These are phyloP conservation scores for Acridotheres tristis DNA, from an alignment of 2,797 vertebrate genomes.

Conservation along the genomic window DNA sequence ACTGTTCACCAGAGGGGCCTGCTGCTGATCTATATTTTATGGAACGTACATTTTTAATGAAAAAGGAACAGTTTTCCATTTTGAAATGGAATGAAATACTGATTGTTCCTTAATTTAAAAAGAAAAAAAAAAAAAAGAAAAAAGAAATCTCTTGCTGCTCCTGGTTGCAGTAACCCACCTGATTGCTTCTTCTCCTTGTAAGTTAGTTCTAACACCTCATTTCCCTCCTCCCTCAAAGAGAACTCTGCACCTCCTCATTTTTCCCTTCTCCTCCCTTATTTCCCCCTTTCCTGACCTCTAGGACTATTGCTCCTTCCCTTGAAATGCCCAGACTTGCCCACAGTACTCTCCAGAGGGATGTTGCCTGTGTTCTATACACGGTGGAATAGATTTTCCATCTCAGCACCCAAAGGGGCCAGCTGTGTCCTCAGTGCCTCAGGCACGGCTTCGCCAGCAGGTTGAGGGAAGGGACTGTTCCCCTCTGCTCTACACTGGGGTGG, in stretches of 20 bases:
- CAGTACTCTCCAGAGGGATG: background rate
- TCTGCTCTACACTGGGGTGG: background rate
- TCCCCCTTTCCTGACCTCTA: rapidly evolving
- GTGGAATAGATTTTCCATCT: background rate
- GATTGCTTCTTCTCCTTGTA: background rate
- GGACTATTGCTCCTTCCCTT: background rate
- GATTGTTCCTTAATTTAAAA: slow-evolving; percentile 48
- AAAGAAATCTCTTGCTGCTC: background rate
- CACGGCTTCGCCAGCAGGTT: rapidly evolving
- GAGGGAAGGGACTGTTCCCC: too few species aligned
- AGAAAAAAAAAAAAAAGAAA: background rate
- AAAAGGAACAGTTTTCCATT: slow-evolving; percentile 55
- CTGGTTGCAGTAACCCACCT: background rate
- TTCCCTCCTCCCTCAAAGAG: background rate
- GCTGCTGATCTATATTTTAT: slow-evolving; percentile 77
- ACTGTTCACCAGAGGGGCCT: slow-evolving; percentile 63
- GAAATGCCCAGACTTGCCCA: background rate
- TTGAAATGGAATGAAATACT: slow-evolving; percentile 61
- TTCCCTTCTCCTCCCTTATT: background rate
- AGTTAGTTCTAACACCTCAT: background rate
- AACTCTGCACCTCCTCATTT: background rate
- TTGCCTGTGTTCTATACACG: rapidly evolving
- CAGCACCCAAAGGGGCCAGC: background rate
- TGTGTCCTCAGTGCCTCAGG: background rate
- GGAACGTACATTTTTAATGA: slow-evolving; percentile 74